phyloP scores from a whole-genome alignment of 2,797 vertebrate genomes.

The Sternotherus odoratus region DNA sequence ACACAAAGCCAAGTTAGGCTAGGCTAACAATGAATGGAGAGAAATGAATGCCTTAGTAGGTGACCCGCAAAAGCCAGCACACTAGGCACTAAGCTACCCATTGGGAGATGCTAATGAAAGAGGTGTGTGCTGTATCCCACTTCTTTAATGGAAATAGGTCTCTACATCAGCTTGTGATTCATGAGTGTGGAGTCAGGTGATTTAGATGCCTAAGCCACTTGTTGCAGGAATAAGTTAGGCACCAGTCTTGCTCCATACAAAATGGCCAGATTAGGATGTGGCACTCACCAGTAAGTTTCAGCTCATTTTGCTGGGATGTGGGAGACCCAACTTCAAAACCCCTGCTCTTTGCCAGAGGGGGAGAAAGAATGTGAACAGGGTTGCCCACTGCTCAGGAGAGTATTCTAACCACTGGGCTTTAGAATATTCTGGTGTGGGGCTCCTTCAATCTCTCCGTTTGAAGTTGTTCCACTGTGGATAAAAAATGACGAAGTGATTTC shows the following conservation, averaged over 20 bases:
- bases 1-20: background rate
- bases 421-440: background rate
- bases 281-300: background rate
- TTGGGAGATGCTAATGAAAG: background rate
- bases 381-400: background rate
- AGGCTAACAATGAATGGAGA: background rate
- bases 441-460: background rate
- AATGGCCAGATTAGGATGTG: background rate
- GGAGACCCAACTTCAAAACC: no score
- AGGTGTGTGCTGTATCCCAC: background rate
- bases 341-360: no score
- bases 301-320: background rate
- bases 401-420: background rate
- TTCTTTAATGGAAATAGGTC: background rate
- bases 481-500: background rate
- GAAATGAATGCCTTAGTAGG: background rate
- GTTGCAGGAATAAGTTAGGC: background rate
- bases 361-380: no score
- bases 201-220: background rate
- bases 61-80: background rate
- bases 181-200: background rate
- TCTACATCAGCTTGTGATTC: background rate
- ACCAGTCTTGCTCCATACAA: background rate
- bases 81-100: background rate
- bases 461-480: background rate